phyloP scores from a whole-genome alignment of 1,140 invertebrate species.

The Anoplolepis gracilipes region DNA sequence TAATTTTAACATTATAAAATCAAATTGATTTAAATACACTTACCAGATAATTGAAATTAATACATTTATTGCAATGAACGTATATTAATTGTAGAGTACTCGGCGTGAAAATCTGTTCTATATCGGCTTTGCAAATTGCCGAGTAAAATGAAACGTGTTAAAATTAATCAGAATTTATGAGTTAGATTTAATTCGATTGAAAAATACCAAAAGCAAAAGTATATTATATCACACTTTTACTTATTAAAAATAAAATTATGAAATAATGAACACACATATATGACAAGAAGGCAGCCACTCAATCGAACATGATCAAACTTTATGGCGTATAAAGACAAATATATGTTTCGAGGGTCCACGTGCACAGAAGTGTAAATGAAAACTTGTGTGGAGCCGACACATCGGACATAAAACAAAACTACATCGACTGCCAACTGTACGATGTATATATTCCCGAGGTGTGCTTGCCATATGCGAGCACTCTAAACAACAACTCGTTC shows the following conservation, averaged over 20 bases:
- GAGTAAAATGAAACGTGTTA: neutral
- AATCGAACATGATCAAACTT: constrained; percentile 19
- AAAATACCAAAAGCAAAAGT: neutral
- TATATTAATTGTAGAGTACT: neutral
- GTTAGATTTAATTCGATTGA: neutral
- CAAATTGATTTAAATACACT: constrained; percentile 1
- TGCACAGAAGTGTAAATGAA: constrained; percentile 22
- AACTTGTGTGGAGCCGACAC: constrained; percentile 5
- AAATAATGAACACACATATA: neutral
- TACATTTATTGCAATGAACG: neutral
- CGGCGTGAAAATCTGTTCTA: neutral
- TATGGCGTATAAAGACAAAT: constrained; percentile 6
- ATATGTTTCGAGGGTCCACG: constrained; percentile 20
- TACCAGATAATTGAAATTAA: neutral
- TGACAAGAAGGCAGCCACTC: neutral
- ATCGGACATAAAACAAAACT: constrained; percentile 41
- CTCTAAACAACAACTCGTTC: constrained; percentile 47
- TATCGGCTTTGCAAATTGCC: neutral
- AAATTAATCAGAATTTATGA: no score
- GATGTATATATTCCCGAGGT: constrained; percentile 5
- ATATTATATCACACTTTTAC: neutral
- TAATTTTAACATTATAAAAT: neutral
- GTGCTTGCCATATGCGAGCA: constrained; percentile 40
- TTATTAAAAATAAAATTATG: neutral
- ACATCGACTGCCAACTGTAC: neutral